Base-by-base conservation (phyloP, 2,113 vertebrate genomes). In the Scopus umbretta region DNA sequence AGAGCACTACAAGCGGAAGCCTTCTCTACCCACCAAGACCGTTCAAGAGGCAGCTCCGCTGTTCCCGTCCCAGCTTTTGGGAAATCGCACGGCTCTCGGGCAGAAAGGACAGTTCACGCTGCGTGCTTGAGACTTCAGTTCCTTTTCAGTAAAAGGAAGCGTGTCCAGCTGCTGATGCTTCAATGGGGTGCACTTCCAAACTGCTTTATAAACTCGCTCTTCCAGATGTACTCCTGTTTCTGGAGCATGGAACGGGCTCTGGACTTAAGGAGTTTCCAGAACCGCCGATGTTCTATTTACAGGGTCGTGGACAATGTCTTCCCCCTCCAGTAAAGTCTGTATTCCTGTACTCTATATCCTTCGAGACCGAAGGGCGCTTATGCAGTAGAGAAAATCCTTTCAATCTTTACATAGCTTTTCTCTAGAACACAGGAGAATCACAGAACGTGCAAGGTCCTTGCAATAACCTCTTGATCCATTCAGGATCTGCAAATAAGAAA, bases 381-480 rank as follows among this genome's bases (percentile, higher is more conserved):
- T 19, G 62, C 6, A 40, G 81, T 25, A 55, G 23, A 83, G 79
- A 79, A 75, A 83, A n/a, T 6, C 29, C 19, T 94, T 88, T 62
- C 34, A 43, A 26, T 72, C 65, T 83, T 90, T 70, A 72, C 52
- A 12, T 18, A 34, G 80, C 65, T 21, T 45, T 71, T 72, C 26
- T 73, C 98, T 98, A 99, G 96, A 99, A 98, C 96, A 99, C 98
- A 1, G 99, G 99, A 30, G 99, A 99, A 89, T 99, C 99, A 32
- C 99, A 99, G 96, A 99, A 98, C 0, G 98, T 98, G 94, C 99
- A 99, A 40, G 99, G 98, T 53, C 99, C 98, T 68, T 99, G 98
- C 80, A 99, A 97, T 8, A 99, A 96, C 97, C 98, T 98, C 98
- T 98, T 99, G 87, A 99, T 99, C 99, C 99, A 99, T 62, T 99